Percentiles rank a stretch among this genome's conserved stretches.
Conservation (phyloP, 2,797 vertebrate genomes). For the Odontamblyopus lacepedii region DNA sequence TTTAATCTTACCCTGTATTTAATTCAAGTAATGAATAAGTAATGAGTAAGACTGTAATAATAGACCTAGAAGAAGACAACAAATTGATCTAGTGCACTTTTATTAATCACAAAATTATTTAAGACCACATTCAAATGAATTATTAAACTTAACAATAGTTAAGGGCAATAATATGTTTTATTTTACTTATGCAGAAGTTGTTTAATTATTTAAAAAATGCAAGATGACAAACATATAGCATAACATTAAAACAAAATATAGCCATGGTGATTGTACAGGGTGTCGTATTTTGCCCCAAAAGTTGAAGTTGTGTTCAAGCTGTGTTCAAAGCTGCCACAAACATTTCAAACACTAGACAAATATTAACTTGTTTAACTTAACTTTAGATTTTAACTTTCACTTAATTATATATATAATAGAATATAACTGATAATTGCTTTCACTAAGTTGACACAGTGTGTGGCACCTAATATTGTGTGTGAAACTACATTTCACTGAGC, state of each 20-base stretch:
- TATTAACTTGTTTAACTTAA: not conserved
- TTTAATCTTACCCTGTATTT: no score
- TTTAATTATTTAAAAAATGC: not conserved
- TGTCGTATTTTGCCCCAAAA: not conserved
- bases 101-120: not conserved
- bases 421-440: not conserved
- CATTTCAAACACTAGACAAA: not conserved
- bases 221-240: no score
- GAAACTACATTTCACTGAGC: conserved; percentile 77
- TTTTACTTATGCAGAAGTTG: not conserved
- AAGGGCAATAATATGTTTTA: not conserved
- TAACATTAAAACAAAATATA: not conserved
- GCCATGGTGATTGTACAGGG: not conserved
- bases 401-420: not conserved
- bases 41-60: no score
- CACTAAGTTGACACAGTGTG: not conserved
- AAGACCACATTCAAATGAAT: not conserved
- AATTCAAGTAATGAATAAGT: no score
- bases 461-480: not conserved
- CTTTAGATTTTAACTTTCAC: not conserved
- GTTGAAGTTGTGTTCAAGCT: not conserved
- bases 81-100: not conserved
- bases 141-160: not conserved
- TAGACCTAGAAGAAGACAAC: not conserved
- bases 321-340: conserved; percentile 1